These are phyloP conservation scores for Cepphus grylle DNA, from an alignment of 2,113 vertebrate species.

Conservation along the genomic window DNA sequence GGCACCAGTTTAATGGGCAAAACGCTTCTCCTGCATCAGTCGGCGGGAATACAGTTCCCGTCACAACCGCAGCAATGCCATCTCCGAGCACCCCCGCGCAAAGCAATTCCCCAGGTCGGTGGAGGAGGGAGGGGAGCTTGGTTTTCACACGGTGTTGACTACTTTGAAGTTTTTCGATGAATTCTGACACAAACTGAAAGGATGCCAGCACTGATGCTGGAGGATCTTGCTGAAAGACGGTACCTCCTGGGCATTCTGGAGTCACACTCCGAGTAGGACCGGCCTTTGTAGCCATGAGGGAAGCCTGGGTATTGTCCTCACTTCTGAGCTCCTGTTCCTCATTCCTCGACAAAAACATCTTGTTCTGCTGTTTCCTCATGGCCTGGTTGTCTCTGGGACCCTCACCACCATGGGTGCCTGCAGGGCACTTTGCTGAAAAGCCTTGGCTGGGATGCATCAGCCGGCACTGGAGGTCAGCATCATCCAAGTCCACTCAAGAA, in stretches of 20 bases:
- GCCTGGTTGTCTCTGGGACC: background rate
- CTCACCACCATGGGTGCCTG: background rate
- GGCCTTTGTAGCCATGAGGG: background rate
- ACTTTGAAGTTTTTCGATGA: background rate
- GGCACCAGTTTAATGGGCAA: background rate
- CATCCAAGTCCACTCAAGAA: background rate
- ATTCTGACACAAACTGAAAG: background rate
- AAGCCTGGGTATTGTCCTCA: background rate
- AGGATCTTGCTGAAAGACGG: background rate
- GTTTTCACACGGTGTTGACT: background rate
- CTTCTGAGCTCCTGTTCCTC: background rate
- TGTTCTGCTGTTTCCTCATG: background rate
- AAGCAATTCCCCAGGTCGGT: background rate
- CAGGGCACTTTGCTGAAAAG: background rate
- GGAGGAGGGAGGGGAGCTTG: background rate
- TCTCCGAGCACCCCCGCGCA: background rate
- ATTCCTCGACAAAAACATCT: background rate
- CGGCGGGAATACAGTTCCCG: background rate
- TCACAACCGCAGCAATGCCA: background rate
- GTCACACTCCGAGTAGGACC: background rate
- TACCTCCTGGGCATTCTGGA: background rate
- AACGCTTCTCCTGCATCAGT: background rate
- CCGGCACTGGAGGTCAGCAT: background rate
- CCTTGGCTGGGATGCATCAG: background rate
- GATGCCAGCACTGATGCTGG: background rate